A percentile compares a stretch with the other conserved stretches of the same genome.
phyloP scores from a whole-genome alignment of 2,797 vertebrate species.

The Enteromius radiatus region DNA sequence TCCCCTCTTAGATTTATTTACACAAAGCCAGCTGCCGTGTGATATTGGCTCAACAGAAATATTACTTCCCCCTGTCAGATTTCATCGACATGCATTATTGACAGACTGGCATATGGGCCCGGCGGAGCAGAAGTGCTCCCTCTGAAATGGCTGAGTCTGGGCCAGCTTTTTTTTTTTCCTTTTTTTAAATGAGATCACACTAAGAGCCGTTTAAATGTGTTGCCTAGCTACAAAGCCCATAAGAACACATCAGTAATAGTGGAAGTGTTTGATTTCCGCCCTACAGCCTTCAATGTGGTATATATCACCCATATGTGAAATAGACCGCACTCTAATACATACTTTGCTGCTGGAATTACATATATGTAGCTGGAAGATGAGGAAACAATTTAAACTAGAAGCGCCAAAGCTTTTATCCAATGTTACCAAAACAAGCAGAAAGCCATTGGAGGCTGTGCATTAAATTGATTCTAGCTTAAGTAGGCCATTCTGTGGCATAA shows the following conservation, averaged over 20 bases:
- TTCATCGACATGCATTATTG: slow-evolving; percentile 65
- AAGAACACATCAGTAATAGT: slow-evolving; percentile 44
- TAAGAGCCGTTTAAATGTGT: slow-evolving; percentile 53
- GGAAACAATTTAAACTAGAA: slow-evolving; percentile 22
- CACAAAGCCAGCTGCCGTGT: slow-evolving; percentile 57
- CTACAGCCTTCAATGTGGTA: slow-evolving; percentile 28
- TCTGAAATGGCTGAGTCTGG: slow-evolving; percentile 43
- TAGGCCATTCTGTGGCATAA: not conserved
- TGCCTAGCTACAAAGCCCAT: slow-evolving; percentile 56
- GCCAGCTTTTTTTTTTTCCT: not conserved
- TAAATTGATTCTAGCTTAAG: not conserved
- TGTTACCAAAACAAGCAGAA: not conserved
- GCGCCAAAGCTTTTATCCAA: not conserved
- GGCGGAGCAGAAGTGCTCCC: slow-evolving; percentile 45
- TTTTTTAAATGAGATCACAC: slow-evolving; percentile 34
- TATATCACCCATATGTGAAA: slow-evolving; percentile 14
- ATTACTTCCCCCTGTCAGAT: slow-evolving; percentile 62
- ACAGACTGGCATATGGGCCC: slow-evolving; percentile 57
- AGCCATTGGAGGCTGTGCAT: not conserved
- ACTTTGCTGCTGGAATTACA: slow-evolving; percentile 40
- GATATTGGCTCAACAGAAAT: slow-evolving; percentile 62
- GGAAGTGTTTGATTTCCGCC: slow-evolving; percentile 47
- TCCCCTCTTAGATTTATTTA: slow-evolving; percentile 55
- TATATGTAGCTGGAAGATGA: slow-evolving; percentile 1
- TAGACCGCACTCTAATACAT: slow-evolving; percentile 14